Base-by-base conservation (phyloP, 2,888 invertebrate genomes). In the Drosophila robusta region DNA sequence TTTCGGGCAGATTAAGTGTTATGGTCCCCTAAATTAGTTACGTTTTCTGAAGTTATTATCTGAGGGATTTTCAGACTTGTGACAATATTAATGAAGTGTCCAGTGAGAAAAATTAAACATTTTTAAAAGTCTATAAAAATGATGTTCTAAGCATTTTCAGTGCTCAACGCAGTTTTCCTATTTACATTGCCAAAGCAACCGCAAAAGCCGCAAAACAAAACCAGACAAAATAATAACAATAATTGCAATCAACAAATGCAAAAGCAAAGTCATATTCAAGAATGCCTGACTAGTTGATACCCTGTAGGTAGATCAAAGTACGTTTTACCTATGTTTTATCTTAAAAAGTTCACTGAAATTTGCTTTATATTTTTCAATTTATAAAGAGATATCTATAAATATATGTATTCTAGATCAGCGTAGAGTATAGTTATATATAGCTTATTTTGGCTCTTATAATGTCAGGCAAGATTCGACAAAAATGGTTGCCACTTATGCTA, bases 1-100 rank as follows among this genome's bases (percentile, higher is more conserved):
- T 82, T 76, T 75, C 12, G 79, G 76, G 65, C 73, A 66, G 80
- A 78, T 89, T 88, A 86, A 84, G 78, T 80, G 82, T 87, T 84
- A 80, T 82, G 78, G 78, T 81, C 66, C 78, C 80, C 72, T 73
- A 78, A 89, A 82, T 87, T 78, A 80, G 77, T 73, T 61, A 64
- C 49, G 56, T 69, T 63, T 75, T 50, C 8, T 16, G 47, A 24
- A 63, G 16, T 45, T 61, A 14, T 51, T 38, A 16, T 11, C 16
- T 16, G 41, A 51, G 49, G 50, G 24, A 14, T 22, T 55, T 50
- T 54, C n/a, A 41, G 45, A 51, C 54, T 60, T 60, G 45, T 57
- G 65, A 78, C 65, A 78, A 80, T 74, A 65, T 79, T 78, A 79
- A 81, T 79, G 78, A 81, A 78, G 77, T 77, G 58, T 29, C 18